These are phyloP conservation scores for Drosophila incognita DNA, from an alignment of 2,888 invertebrate species.

Conservation along the genomic window DNA sequence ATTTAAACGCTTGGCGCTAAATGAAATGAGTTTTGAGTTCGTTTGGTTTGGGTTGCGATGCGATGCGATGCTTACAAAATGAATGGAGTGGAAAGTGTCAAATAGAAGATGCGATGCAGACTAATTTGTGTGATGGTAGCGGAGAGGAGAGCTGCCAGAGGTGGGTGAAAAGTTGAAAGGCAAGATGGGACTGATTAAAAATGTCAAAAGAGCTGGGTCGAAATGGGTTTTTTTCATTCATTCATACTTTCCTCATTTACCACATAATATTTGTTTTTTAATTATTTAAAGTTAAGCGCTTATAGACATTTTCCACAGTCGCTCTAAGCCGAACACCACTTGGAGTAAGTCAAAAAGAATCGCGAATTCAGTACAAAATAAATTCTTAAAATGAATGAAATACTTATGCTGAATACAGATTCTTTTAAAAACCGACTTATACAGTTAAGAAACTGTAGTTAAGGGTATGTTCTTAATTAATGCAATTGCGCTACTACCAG, in stretches of 20 bases:
- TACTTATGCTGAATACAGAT: background rate
- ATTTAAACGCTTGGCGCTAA: conserved; percentile 63
- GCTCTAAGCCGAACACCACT: background rate
- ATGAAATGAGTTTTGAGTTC: conserved; percentile 68
- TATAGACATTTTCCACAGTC: background rate
- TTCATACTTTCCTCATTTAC: background rate
- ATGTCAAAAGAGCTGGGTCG: background rate
- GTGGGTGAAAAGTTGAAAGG: background rate
- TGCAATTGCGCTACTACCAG: conserved; percentile 23
- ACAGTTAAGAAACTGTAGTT: conserved; percentile 14
- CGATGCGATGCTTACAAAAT: background rate
- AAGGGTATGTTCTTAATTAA: conserved; percentile 36
- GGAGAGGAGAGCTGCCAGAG: background rate
- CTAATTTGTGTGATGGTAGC: background rate
- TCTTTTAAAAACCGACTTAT: background rate
- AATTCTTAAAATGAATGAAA: too few species aligned
- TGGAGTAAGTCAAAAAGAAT: background rate
- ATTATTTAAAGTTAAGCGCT: background rate
- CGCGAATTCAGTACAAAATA: background rate
- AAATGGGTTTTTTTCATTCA: background rate
- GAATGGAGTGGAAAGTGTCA: conserved; percentile 3
- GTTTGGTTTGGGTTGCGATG: background rate
- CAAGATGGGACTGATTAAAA: conserved; percentile 2
- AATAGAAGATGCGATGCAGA: background rate
- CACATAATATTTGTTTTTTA: background rate